These are phyloP conservation scores for Laticauda colubrina DNA, from an alignment of 2,113 vertebrate genomes.

Conservation along the genomic window DNA sequence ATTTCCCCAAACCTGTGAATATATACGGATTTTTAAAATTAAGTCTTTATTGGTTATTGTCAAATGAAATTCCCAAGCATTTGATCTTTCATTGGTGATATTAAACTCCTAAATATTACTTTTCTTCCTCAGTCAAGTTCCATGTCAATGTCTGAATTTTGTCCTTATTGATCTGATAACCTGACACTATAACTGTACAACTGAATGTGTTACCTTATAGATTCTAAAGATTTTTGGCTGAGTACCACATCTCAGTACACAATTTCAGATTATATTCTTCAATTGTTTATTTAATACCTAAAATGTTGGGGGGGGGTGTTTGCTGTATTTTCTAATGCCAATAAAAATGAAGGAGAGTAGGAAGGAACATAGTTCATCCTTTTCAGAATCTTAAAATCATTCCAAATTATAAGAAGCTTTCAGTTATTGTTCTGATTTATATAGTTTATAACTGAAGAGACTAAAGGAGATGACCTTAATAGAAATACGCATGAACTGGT, in stretches of 20 bases:
- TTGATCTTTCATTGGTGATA: not conserved
- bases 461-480: too few species aligned
- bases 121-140: not conserved
- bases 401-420: too few species aligned
- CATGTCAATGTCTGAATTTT: not conserved
- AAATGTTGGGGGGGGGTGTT: not conserved
- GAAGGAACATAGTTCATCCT: not conserved
- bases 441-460: too few species aligned
- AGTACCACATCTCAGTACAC: not conserved
- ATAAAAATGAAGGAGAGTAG: not conserved
- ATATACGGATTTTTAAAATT: not conserved
- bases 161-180: not conserved
- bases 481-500: too few species aligned
- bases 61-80: not conserved
- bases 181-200: not conserved
- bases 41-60: not conserved
- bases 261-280: not conserved
- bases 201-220: not conserved
- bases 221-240: not conserved
- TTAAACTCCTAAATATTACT: not conserved
- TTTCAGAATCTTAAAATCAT: not conserved
- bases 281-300: constrained; percentile 19
- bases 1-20: not conserved
- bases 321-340: not conserved
- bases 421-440: too few species aligned